Evolutionary conservation across 1,140 invertebrate genomes (phyloP).

Genomic region (Hermatobates lingyangjiaoensis): DNA sequence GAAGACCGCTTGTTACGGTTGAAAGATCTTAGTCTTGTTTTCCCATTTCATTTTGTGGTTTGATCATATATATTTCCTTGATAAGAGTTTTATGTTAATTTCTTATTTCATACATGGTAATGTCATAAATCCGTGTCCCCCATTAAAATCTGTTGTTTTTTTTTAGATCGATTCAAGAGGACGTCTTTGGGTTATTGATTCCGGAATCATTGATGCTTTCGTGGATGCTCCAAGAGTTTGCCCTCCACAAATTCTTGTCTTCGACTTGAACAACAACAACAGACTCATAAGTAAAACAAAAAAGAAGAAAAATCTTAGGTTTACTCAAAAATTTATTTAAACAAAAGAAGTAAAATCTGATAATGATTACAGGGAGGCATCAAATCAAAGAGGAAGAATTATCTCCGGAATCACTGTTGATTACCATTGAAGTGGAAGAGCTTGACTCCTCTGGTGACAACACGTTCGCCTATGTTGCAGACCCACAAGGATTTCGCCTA

Average conservation of each 20-base stretch:
- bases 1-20: too few relatives aligned
- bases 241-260: background rate
- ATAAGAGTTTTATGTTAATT: too few relatives aligned
- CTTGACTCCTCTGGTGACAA: background rate
- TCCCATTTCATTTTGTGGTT: too few relatives aligned
- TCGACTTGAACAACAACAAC: background rate
- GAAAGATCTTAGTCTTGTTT: too few relatives aligned
- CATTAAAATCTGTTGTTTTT: background rate
- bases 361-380: background rate
- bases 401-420: background rate
- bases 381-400: background rate
- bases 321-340: background rate
- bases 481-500: slow-evolving; percentile 3
- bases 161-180: background rate
- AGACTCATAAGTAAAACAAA: background rate
- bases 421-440: background rate
- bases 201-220: background rate
- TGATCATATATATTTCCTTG: too few relatives aligned
- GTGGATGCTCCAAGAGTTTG: background rate
- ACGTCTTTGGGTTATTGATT: background rate
- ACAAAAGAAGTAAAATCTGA: background rate
- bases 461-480: slow-evolving; percentile 9
- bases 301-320: background rate
- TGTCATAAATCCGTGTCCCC: too few relatives aligned
- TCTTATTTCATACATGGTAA: too few relatives aligned